A percentile compares a stretch with the other conserved stretches of the same genome.
phyloP scores from a whole-genome alignment of 2,888 invertebrate genomes.

The Andrena marginata region DNA sequence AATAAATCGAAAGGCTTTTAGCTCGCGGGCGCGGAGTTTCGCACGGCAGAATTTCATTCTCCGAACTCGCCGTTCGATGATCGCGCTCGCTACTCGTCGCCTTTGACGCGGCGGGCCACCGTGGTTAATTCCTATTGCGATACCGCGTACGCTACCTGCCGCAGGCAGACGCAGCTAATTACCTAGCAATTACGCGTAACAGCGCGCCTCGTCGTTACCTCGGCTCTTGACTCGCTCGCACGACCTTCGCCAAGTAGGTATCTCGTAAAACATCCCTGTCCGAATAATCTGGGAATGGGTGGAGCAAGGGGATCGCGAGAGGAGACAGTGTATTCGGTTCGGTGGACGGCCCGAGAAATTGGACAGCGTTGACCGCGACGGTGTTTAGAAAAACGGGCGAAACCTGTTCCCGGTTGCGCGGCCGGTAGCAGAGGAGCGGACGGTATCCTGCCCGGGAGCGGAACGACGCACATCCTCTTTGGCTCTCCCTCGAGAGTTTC shows the following conservation, averaged over 20 bases:
- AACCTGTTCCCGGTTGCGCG: constrained; percentile 45
- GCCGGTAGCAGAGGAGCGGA: constrained; percentile 35
- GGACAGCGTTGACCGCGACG: neutral
- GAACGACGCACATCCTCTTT: constrained; percentile 42
- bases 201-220: constrained; percentile 11
- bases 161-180: constrained; percentile 6
- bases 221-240: neutral
- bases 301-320: no score
- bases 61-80: neutral
- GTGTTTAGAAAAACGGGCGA: constrained; percentile 39
- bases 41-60: neutral
- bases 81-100: neutral
- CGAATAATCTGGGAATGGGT: no score
- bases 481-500: constrained; percentile 41
- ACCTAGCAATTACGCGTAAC: constrained; percentile 19
- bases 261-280: neutral
- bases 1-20: no score
- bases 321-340: neutral
- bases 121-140: constrained; percentile 14
- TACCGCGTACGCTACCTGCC: constrained; percentile 7
- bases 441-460: constrained; percentile 42
- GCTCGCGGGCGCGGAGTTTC: no score
- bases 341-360: constrained; percentile 8
- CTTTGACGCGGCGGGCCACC: constrained; percentile 24
- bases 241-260: neutral